A percentile compares a stretch with the other conserved stretches of the same genome.
Evolutionary conservation across 2,888 invertebrate species (phyloP).

Genomic region (Leptinotarsa juncta): DNA sequence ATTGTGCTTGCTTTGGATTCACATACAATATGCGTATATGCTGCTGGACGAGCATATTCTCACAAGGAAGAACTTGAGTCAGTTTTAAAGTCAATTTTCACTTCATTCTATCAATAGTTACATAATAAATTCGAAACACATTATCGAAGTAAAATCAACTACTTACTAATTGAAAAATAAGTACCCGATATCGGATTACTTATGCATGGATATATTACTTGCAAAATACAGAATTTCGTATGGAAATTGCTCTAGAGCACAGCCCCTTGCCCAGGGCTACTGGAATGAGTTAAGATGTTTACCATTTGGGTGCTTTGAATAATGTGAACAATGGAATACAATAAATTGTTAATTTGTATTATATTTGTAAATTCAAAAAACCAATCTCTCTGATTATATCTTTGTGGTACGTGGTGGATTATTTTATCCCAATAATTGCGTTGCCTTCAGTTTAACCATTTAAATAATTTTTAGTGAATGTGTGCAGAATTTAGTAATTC

Average conservation of each 20-base stretch:
- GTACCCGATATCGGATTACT: slow-evolving; percentile 54
- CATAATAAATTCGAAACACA: slow-evolving; percentile 13
- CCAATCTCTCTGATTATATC: background rate
- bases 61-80: background rate
- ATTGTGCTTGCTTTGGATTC: too few species aligned
- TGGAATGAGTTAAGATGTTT: background rate
- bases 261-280: slow-evolving; percentile 40
- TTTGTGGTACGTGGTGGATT: background rate
- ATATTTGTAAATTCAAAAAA: too few species aligned
- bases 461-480: background rate
- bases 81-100: background rate
- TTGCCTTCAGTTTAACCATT: too few species aligned
- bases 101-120: background rate
- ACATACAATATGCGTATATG: too few species aligned
- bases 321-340: background rate
- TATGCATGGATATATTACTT: slow-evolving; percentile 53
- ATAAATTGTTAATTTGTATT: too few species aligned
- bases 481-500: slow-evolving; percentile 20
- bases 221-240: slow-evolving; percentile 56
- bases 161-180: slow-evolving; percentile 57
- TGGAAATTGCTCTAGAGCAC: slow-evolving; percentile 58
- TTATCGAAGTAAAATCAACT: slow-evolving; percentile 25
- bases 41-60: too few species aligned
- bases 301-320: background rate
- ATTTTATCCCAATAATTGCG: too few species aligned